Conservation (phyloP, 2,113 vertebrate species). For the Mormyrus iriodes region DNA sequence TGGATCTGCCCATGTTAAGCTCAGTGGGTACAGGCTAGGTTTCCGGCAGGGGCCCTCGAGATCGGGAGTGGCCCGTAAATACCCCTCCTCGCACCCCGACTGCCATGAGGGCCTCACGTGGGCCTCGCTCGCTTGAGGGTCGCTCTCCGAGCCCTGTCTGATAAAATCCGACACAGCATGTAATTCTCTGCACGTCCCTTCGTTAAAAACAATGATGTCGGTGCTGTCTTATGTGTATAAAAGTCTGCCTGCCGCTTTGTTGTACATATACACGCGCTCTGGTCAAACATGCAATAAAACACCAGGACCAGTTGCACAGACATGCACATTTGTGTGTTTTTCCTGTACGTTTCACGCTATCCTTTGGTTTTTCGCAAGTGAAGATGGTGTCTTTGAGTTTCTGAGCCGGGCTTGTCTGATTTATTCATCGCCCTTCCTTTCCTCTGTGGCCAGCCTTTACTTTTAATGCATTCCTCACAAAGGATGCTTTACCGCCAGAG, state of each 20-base stretch:
- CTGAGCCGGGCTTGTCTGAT: neutral
- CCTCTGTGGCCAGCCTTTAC: neutral
- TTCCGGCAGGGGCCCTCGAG: neutral
- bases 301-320: neutral
- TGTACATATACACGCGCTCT: neutral
- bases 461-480: conserved; percentile 11
- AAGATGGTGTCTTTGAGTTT: neutral
- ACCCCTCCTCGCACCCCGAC: neutral
- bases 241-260: neutral
- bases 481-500: neutral
- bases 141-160: neutral
- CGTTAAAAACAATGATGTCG: neutral
- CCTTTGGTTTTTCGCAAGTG: neutral
- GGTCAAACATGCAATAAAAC: neutral
- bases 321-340: neutral
- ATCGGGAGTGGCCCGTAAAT: neutral
- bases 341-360: neutral
- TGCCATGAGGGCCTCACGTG: no score
- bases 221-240: neutral
- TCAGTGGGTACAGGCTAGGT: neutral
- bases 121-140: neutral
- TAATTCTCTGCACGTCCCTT: neutral
- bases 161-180: neutral
- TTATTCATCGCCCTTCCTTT: neutral
- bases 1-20: neutral